Base-by-base conservation (phyloP, 2,888 invertebrate species). In the Plusia festucae region DNA sequence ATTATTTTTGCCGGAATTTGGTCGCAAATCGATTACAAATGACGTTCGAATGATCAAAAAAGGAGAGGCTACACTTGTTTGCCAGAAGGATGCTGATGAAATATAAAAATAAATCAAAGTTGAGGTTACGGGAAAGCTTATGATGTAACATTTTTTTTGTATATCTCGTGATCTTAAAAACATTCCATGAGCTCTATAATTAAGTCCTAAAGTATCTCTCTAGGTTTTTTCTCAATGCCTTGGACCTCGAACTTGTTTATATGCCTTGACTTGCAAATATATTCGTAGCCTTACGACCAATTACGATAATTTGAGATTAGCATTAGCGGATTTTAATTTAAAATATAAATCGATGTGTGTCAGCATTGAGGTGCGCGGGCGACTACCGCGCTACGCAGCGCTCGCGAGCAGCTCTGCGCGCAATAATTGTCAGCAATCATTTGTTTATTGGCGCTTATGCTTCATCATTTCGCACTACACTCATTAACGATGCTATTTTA, bases 391-490 rank as follows among this genome's bases (percentile, higher is more conserved):
- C 72, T 86, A 86, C 86, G 82, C 84, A 69, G 68, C 53, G 58
- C 53, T 60, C 51, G 52, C 65, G n/a, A n/a, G 54, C 73, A 72
- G 54, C 49, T 55, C 54, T 27, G 78, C 65, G 70, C 70, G 73
- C 71, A 72, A 76, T 73, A 64, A 74, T 74, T 92, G 91, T 89
- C 88, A 82, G 87, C 88, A 89, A 90, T 92, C 88, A 88, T 91
- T 90, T 91, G 88, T 90, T 89, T 90, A 91, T 87, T 87, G 87
- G 86, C 87, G 85, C 85, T 85, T 87, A 89, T 88, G 87, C 88
- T 87, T 83, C 79, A 85, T 84, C 85, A 85, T 87, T 89, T 90
- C 88, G 88, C 88, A 82, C 88, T 82, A 87, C 83, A 81, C 82
- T 88, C 83, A 86, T 87, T 88, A 86, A 83, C 70, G 81, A 71